phyloP scores from a whole-genome alignment of 2,797 vertebrate species.

The Prunella strophiata region DNA sequence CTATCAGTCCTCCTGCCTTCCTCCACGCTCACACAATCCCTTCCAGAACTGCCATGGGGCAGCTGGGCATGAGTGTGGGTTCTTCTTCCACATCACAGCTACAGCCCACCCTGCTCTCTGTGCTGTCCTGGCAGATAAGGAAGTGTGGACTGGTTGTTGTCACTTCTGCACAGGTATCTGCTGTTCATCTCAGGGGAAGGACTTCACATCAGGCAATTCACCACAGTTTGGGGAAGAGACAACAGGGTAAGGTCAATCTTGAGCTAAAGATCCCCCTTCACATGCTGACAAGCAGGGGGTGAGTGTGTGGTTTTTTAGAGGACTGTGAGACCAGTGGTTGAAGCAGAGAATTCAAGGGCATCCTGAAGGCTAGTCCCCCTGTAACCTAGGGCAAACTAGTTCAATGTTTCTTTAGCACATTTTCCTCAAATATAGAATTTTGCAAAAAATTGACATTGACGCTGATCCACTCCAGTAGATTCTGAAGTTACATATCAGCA shows the following conservation, averaged over 20 bases:
- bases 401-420: neutral
- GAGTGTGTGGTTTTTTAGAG: neutral
- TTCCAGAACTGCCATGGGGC: neutral
- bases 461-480: neutral
- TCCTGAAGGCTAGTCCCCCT: neutral
- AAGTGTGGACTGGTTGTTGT: neutral
- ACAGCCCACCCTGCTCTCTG: neutral
- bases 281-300: neutral
- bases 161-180: neutral
- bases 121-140: fast-evolving
- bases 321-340: neutral
- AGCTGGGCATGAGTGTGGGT: fast-evolving
- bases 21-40: neutral
- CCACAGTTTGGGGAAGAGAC: neutral
- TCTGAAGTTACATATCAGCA: neutral
- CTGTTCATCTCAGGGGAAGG: neutral
- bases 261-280: neutral
- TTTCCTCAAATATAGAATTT: neutral
- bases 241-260: fast-evolving
- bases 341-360: neutral
- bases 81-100: neutral
- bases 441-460: neutral
- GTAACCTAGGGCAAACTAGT: neutral
- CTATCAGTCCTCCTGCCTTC: neutral
- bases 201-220: neutral